Conservation (phyloP, 2,113 vertebrate genomes). For the Apteryx owenii region DNA sequence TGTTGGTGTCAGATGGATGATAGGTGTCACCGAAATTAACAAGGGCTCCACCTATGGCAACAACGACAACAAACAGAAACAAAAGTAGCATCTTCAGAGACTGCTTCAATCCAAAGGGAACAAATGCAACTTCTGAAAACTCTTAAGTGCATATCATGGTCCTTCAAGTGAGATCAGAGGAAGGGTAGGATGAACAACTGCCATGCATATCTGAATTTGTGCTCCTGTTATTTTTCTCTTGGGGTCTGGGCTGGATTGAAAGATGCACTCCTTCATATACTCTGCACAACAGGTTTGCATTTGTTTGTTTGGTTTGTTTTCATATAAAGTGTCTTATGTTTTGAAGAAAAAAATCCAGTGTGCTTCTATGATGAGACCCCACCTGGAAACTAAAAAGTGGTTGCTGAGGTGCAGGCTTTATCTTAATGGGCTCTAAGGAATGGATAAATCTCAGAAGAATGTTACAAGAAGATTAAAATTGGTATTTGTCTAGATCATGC, state of each 20-base stretch:
- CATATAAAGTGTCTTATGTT: neutral
- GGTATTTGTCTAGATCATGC: neutral
- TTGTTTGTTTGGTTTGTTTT: constrained; percentile 32
- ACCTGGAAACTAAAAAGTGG: constrained; percentile 1
- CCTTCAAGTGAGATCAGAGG: constrained; percentile 31
- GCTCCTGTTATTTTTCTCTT: constrained; percentile 16
- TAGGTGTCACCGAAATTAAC: constrained; percentile 93
- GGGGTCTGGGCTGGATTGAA: neutral
- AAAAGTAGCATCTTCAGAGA: constrained; percentile 70
- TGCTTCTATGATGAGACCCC: neutral
- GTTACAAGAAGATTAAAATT: constrained; percentile 13
- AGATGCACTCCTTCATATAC: neutral
- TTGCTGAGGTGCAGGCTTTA: neutral
- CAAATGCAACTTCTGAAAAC: constrained; percentile 43
- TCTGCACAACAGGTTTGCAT: constrained; percentile 16
- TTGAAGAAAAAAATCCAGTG: neutral
- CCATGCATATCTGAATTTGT: neutral
- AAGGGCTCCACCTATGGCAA: constrained; percentile 91
- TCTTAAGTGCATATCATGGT: neutral
- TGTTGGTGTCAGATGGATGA: constrained; percentile 94
- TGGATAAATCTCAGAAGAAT: neutral
- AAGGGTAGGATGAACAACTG: neutral
- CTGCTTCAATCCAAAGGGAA: constrained; percentile 60
- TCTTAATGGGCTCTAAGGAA: neutral
- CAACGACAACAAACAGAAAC: constrained; percentile 79